Evolutionary conservation across 2,113 vertebrate species (phyloP).

Genomic region (Picathartes gymnocephalus): DNA sequence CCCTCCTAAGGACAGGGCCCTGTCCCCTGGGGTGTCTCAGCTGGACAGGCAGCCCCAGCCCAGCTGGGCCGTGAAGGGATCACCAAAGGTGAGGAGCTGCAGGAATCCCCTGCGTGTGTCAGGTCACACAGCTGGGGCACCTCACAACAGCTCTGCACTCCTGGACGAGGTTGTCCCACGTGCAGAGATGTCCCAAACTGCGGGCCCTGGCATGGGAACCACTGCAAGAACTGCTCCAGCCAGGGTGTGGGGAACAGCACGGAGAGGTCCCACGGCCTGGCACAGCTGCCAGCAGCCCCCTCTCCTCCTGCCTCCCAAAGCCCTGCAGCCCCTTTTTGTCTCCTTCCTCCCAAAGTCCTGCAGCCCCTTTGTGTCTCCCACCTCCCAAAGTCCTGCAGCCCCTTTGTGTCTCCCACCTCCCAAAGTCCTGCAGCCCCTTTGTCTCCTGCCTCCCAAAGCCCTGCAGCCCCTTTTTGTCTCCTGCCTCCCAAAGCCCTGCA

Average conservation of each 20-base stretch:
- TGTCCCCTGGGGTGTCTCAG: neutral
- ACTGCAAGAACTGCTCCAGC: neutral
- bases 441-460: neutral
- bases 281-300: neutral
- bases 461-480: neutral
- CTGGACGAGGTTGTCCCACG: fast-evolving
- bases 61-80: neutral
- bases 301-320: too few relatives aligned
- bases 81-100: neutral
- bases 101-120: neutral
- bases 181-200: neutral
- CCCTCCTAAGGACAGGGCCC: neutral
- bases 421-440: neutral
- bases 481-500: neutral
- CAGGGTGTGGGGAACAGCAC: neutral
- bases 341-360: too few relatives aligned
- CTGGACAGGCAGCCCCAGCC: neutral
- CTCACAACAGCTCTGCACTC: fast-evolving
- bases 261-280: neutral
- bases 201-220: neutral
- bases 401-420: neutral
- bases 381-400: neutral
- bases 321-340: neutral
- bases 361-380: neutral
- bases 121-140: neutral